Evolutionary conservation across 1,140 invertebrate genomes (phyloP).

Genomic region (Drosophila takahashii): DNA sequence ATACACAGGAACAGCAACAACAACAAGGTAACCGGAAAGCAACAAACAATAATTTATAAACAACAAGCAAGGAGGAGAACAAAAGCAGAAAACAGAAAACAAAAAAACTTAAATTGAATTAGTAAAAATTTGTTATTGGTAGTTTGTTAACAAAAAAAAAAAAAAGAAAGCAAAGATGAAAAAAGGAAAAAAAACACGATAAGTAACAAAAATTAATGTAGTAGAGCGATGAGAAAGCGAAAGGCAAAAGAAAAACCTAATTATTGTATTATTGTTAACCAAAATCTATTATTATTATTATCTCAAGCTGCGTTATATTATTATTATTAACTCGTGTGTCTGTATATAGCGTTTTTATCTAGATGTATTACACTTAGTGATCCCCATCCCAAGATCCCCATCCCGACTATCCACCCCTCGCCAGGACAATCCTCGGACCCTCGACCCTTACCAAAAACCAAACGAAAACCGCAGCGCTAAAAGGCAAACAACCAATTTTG

Average conservation of each 20-base stretch:
- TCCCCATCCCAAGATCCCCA: slow-evolving; percentile 7
- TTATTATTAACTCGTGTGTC: slow-evolving; percentile 77
- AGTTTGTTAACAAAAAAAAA: slow-evolving; percentile 77
- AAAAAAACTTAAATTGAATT: slow-evolving; percentile 69
- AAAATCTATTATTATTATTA: slow-evolving; percentile 82
- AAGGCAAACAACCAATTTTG: slow-evolving; percentile 71
- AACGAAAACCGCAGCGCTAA: slow-evolving; percentile 56
- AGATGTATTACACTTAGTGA: slow-evolving; percentile 81
- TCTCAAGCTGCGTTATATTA: slow-evolving; percentile 71
- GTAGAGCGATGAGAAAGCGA: slow-evolving; percentile 50
- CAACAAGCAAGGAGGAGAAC: slow-evolving; percentile 26
- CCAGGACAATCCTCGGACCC: slow-evolving; percentile 39
- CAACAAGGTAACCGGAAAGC: slow-evolving; percentile 76
- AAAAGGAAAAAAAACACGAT: slow-evolving; percentile 29
- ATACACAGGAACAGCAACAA: slow-evolving; percentile 61
- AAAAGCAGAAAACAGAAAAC: slow-evolving; percentile 38
- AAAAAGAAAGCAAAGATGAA: slow-evolving; percentile 19
- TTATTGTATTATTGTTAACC: slow-evolving; percentile 83
- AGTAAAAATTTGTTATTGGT: slow-evolving; percentile 84
- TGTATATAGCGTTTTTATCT: slow-evolving; percentile 82
- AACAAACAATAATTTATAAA: slow-evolving; percentile 78
- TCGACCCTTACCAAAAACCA: slow-evolving; percentile 19
- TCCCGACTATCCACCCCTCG: background rate
- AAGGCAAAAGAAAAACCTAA: slow-evolving; percentile 61
- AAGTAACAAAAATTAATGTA: slow-evolving; percentile 46